phyloP scores from a whole-genome alignment of 2,888 invertebrate species.

The Apotomis betuletana region DNA sequence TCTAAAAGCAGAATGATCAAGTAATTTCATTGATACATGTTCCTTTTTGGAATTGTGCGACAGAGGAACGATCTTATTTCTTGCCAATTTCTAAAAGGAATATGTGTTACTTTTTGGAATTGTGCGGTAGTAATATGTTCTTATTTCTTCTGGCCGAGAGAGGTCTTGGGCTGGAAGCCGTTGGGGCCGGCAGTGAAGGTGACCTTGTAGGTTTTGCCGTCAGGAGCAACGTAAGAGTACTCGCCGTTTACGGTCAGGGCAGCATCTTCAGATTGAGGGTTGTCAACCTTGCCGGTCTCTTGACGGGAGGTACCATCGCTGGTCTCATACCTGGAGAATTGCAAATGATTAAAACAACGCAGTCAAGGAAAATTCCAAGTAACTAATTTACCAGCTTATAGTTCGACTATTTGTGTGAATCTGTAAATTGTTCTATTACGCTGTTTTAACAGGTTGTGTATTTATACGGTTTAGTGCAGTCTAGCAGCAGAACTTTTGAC shows the following conservation, averaged over 20 bases:
- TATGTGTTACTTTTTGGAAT: neutral
- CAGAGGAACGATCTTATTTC: slow-evolving; percentile 47
- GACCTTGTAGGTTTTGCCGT: slow-evolving; percentile 86
- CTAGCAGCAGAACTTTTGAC: too few species aligned
- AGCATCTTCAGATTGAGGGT: slow-evolving; percentile 85
- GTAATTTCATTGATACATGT: neutral
- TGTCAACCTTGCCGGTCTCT: slow-evolving; percentile 86
- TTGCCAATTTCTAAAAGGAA: slow-evolving; percentile 34
- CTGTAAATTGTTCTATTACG: too few species aligned
- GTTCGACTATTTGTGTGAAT: too few species aligned
- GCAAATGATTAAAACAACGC: neutral
- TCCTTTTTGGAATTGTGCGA: neutral
- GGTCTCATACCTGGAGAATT: slow-evolving; percentile 82
- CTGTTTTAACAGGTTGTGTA: too few species aligned
- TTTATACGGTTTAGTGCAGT: too few species aligned
- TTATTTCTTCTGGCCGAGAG: slow-evolving; percentile 72
- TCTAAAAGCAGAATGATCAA: neutral
- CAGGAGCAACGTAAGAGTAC: slow-evolving; percentile 85
- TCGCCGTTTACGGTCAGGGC: slow-evolving; percentile 85
- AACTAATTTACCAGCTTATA: too few species aligned
- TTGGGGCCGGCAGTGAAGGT: slow-evolving; percentile 85
- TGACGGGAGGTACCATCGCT: slow-evolving; percentile 86
- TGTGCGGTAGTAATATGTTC: slow-evolving; percentile 13
- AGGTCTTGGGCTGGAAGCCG: slow-evolving; percentile 84
- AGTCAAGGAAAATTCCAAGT: neutral